Evolutionary conservation across 53 echinoderm and acorn worm genomes (phyloP).

Genomic region (Hippasteria phrygiana): DNA sequence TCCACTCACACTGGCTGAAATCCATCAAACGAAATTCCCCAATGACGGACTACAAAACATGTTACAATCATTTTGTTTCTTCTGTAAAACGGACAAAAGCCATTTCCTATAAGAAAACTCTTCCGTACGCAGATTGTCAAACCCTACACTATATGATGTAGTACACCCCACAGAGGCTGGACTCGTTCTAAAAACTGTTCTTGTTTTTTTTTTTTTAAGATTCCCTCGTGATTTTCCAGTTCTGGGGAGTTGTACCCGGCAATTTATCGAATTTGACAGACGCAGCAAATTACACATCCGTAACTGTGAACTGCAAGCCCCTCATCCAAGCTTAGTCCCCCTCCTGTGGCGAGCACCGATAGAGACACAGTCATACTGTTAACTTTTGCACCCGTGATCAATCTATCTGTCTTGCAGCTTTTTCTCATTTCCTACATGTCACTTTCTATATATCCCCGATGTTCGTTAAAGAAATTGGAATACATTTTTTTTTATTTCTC

Average conservation of each 20-base stretch:
- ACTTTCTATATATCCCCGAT: slow-evolving; percentile 49
- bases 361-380: neutral
- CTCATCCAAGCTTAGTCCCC: neutral
- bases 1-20: neutral
- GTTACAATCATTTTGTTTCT: neutral
- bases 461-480: slow-evolving; percentile 24
- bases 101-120: neutral
- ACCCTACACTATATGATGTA: neutral
- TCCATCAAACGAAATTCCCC: neutral
- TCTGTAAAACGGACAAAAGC: neutral
- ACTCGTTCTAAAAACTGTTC: neutral
- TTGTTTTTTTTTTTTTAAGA: neutral
- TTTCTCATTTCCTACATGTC: slow-evolving; percentile 60
- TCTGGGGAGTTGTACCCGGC: neutral
- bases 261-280: slow-evolving; percentile 16
- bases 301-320: neutral
- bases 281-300: slow-evolving; percentile 16
- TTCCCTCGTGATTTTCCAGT: neutral
- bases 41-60: neutral
- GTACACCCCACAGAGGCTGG: neutral
- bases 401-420: slow-evolving; percentile 43
- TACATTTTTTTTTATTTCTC: neutral
- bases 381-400: slow-evolving; percentile 11
- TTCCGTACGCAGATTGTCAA: neutral
- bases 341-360: neutral